Evolutionary conservation across 2,888 invertebrate species (phyloP).

Genomic region (Amiota minor): DNA sequence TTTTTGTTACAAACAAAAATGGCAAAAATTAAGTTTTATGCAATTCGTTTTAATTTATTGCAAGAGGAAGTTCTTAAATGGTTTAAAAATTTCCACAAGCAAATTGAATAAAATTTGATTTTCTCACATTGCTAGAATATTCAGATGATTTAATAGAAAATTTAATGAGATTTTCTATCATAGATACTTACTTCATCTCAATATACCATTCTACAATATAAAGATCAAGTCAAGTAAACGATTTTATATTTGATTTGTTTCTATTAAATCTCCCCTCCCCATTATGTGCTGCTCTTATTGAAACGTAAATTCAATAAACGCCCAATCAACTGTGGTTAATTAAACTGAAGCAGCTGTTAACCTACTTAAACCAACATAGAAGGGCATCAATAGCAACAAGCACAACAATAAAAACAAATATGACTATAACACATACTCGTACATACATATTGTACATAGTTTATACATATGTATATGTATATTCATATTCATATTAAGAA

Average conservation of each 20-base stretch:
- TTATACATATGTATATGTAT: not conserved
- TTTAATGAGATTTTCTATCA: too few species aligned
- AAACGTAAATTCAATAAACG: conserved; percentile 26
- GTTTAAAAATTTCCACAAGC: too few species aligned
- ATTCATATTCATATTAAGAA: too few species aligned
- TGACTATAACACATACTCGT: not conserved
- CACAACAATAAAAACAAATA: conserved; percentile 5
- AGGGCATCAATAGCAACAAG: conserved; percentile 8
- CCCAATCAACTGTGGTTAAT: conserved; percentile 29
- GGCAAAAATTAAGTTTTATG: too few species aligned
- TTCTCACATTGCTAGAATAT: too few species aligned
- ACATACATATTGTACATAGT: not conserved
- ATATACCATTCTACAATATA: not conserved
- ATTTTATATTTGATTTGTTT: conserved; percentile 18
- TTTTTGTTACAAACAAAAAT: too few species aligned
- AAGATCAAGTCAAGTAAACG: conserved; percentile 7
- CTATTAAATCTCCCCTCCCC: too few species aligned
- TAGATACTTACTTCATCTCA: too few species aligned
- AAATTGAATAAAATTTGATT: too few species aligned
- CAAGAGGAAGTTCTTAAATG: too few species aligned
- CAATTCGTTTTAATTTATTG: too few species aligned
- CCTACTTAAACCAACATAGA: conserved; percentile 27
- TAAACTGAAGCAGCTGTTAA: conserved; percentile 30
- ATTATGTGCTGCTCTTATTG: not conserved
- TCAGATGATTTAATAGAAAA: too few species aligned